Conservation (phyloP, 2,797 vertebrate genomes). For the Lagodon rhomboides region DNA sequence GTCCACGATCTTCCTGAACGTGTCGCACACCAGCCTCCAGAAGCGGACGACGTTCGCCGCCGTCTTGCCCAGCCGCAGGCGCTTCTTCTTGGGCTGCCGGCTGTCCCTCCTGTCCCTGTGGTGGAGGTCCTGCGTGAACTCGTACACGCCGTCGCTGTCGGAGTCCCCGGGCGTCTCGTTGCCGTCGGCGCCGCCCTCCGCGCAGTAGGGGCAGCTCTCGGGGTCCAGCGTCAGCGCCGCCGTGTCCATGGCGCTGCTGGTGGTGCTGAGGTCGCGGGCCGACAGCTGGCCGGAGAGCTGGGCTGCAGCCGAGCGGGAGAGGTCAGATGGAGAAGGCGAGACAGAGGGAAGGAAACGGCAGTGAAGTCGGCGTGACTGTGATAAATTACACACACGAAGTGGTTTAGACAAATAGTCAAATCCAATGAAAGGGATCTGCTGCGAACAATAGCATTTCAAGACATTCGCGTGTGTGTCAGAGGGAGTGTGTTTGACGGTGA, state of each 20-base stretch:
- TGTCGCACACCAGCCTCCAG: constrained; percentile 95
- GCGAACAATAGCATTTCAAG: constrained; percentile 32
- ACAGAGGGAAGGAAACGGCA: constrained; percentile 4
- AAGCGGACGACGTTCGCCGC: constrained; percentile 86
- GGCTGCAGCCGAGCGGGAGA: constrained; percentile 75
- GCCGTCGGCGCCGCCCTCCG: constrained; percentile 86
- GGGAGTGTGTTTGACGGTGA: constrained; percentile 33
- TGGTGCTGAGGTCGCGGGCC: constrained; percentile 84
- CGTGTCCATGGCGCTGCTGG: constrained; percentile 87
- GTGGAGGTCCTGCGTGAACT: constrained; percentile 93
- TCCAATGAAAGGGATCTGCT: constrained; percentile 31
- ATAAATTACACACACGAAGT: constrained; percentile 17
- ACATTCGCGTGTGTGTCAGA: constrained; percentile 28
- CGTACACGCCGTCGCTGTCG: constrained; percentile 94
- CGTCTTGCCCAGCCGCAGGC: constrained; percentile 71
- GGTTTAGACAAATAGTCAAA: constrained; percentile 43
- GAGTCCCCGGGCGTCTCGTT: constrained; percentile 90
- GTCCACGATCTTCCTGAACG: constrained; percentile 94
- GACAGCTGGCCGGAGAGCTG: constrained; percentile 90
- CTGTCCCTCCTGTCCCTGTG: constrained; percentile 88
- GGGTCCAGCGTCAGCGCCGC: constrained; percentile 85
- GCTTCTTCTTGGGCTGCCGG: constrained; percentile 81
- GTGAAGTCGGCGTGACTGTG: constrained; percentile 19
- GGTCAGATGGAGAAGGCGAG: constrained; percentile 43
- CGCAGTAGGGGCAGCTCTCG: constrained; percentile 94